These are phyloP conservation scores for Rhodinocichla rosea DNA, from an alignment of 2,113 vertebrate species.

Conservation along the genomic window DNA sequence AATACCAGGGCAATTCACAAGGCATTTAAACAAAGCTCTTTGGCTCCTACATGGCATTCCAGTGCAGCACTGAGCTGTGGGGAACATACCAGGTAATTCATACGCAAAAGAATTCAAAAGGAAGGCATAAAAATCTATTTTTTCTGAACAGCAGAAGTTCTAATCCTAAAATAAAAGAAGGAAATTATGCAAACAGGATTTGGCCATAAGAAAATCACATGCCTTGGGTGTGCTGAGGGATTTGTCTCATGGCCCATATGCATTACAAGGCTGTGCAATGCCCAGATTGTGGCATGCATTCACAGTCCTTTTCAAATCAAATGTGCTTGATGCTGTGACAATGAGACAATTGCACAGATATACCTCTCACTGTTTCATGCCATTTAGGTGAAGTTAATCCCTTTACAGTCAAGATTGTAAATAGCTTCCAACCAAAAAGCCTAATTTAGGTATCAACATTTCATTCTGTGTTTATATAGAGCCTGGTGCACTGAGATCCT, in stretches of 20 bases:
- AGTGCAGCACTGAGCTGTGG: not conserved
- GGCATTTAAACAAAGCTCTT: not conserved
- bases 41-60: conserved; percentile 1
- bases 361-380: not conserved
- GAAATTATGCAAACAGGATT: conserved; percentile 33
- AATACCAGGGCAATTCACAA: not conserved
- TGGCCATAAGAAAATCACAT: not conserved
- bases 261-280: not conserved
- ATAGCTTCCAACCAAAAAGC: conserved; percentile 23
- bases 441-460: conserved; percentile 17
- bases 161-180: conserved; percentile 45
- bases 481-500: not conserved
- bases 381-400: conserved; percentile 35
- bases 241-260: not conserved
- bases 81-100: not conserved
- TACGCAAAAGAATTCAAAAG: not conserved
- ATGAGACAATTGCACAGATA: not conserved
- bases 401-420: conserved; percentile 19
- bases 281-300: not conserved
- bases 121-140: not conserved
- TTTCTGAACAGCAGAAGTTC: not conserved
- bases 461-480: not conserved
- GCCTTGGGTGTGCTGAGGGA: not conserved
- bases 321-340: not conserved
- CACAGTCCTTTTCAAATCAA: not conserved